Base-by-base conservation (phyloP, 2,797 vertebrate species). In the Lithobates sylvaticus region DNA sequence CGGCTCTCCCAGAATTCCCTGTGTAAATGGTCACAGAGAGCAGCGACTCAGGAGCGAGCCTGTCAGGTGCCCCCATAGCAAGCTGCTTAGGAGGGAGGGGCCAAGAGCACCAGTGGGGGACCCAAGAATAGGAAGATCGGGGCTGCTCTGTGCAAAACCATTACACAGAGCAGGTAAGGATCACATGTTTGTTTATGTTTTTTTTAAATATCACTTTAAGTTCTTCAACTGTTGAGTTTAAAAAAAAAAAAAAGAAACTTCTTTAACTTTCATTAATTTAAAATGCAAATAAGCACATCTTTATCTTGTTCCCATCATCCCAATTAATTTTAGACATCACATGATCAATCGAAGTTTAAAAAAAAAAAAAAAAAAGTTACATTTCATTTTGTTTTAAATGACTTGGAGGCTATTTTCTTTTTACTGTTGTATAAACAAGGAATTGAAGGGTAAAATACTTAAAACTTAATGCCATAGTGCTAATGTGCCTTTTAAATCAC, bases 401-500 rank as follows among this genome's bases (percentile, higher is more conserved):
- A 94, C 90, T 93, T 91, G 70, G 89, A 92, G 88, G 91, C 92
- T 93, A 93, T 95, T 95, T 95, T 92, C 93, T 88, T 93, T 95
- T 95, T 94, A 94, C 92, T 95, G 92, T 95, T 95, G 93, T 95
- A 95, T 95, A 95, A 95, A 95, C 94, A 95, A 94, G 94, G 94
- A 95, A 94, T 89, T 94, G 94, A 94, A 95, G 95, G 94, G 93
- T 95, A 94, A 95, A 95, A 95, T 95, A 95, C 94, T 95, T 95
- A 95, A 96, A 96, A 95, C 93, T 94, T 95, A 96, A 95, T 95
- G 94, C 93, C 94, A 95, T 94, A 95, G 94, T 94, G 94, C 93
- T 96, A 95, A 95, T 96, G 95, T 93, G 93, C 91, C 94, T 95
- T 95, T 95, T 96, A 96, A 96, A 96, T 96, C 95, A 96, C 93